phyloP scores from a whole-genome alignment of 2,888 invertebrate species.

The Nymphalis urticae region DNA sequence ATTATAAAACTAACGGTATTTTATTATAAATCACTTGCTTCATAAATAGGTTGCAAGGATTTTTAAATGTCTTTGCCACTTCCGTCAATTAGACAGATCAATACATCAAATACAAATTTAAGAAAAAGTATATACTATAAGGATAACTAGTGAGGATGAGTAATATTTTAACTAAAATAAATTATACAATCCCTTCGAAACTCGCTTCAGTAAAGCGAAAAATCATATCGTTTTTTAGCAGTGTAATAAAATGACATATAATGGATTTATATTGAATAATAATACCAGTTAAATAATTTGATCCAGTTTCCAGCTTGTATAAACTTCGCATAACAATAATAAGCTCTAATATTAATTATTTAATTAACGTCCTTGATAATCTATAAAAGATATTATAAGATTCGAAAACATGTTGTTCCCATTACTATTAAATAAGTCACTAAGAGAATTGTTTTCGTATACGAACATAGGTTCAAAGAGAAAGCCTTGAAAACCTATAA shows the following conservation, averaged over 20 bases:
- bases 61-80: neutral
- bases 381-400: neutral
- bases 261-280: too few relatives aligned
- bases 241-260: too few relatives aligned
- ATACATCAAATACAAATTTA: neutral
- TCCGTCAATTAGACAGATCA: neutral
- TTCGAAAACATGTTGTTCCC: neutral
- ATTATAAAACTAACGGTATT: too few relatives aligned
- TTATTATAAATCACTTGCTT: neutral
- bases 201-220: too few relatives aligned
- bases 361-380: neutral
- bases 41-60: neutral
- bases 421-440: neutral
- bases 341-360: neutral
- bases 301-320: too few relatives aligned
- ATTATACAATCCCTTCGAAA: too few relatives aligned
- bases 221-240: too few relatives aligned
- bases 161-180: too few relatives aligned
- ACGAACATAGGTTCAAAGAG: neutral
- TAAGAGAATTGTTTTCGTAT: neutral
- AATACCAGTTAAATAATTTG: too few relatives aligned
- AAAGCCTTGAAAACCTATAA: slow-evolving; percentile 28
- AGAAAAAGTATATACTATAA: too few relatives aligned
- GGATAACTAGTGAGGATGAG: too few relatives aligned
- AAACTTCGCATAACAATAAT: too few relatives aligned